Base-by-base conservation (phyloP, 2,113 vertebrate species). In the Opisthocomus hoazin region DNA sequence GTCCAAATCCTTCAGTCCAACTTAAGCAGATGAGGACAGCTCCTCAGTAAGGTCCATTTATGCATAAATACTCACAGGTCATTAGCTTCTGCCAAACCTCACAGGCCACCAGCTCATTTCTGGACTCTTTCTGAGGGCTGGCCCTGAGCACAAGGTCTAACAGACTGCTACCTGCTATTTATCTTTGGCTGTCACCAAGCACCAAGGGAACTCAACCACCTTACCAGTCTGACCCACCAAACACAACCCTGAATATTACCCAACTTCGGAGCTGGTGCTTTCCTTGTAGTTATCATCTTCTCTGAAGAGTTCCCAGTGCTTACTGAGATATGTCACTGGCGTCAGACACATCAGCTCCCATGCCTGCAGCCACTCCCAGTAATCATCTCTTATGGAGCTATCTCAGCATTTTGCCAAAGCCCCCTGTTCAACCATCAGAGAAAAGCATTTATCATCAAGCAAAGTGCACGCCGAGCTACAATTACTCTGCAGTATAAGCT, bases 391-490 rank as follows among this genome's bases (percentile, higher is more conserved):
- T 61, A 2, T 2, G 27, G 20, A 80, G 26, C 12, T 18, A 9
- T 15, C 36, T 56, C 68, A 70, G 30, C 9, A 11, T 80, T 87
- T 71, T 66, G 48, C 19, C 36, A 24, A 61, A 81, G 46, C 1
- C 8, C n/a, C 29, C 58, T 41, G 34, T 10, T 51, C 41, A 71
- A 4, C 9, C 0, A 0, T 6, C 45, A 56, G 32, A 26, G 20
- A 71, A 90, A 36, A 65, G 14, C 15, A 68, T 17, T 41, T 61
- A 30, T 63, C 34, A 53, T 30, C 20, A 73, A 66, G 64, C 23
- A 68, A 85, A 68, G 11, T 8, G 26, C 27, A 66, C 0, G 0
- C 9, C 0, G 5, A 94, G 32, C 36, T 79, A 79, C 21, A 51
- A 24, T 6, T 46, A 66, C 46, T 15, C 45, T 24, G 43, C 34